Base-by-base conservation (phyloP, 2,888 invertebrate genomes). In the Cylindroiulus punctatus region DNA sequence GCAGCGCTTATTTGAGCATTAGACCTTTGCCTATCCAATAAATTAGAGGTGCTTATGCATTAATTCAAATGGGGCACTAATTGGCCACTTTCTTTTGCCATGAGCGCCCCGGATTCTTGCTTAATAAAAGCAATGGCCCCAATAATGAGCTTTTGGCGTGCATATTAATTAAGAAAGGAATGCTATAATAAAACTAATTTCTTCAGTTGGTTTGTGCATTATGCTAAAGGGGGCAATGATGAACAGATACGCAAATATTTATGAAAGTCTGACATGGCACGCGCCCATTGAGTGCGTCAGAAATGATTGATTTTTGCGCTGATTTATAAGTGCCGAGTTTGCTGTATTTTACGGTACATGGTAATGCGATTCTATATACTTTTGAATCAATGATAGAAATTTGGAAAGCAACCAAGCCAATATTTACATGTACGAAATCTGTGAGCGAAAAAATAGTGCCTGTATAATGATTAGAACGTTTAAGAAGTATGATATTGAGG, bases 91-190 rank as follows among this genome's bases (percentile, higher is more conserved):
- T 57, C 57, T 57, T 57, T 57, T 8, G 57, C n/a, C 57, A 57
- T 5, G 1, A 57, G 57, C 57, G n/a, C n/a, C 57, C n/a, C 57
- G 14, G 57, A 57, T 57, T 57, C 57, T 19, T 57, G 57, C 22
- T 57, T 57, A 47, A 57, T 57, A 57, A 57, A 57, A 3, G n/a
- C n/a, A 57, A 57, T 57, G 57, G 57, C n/a, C n/a, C n/a, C 14
- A n/a, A 57, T 57, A 57, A 57, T n/a, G 57, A 57, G 57, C 57
- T 19, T 57, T 57, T 57, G 57, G 57, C 57, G 57, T 57, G 57
- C 57, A n/a, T 22, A 57, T 57, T 57, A 57, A 57, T 57, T 57
- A 57, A 57, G 57, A 57, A 57, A 57, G 57, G 57, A 57, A 57
- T 57, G 57, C 57, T n/a, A n/a, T 22, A 19, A 57, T 57, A 57